Conservation (phyloP, 2,113 vertebrate species). For the Ascaphus truei region DNA sequence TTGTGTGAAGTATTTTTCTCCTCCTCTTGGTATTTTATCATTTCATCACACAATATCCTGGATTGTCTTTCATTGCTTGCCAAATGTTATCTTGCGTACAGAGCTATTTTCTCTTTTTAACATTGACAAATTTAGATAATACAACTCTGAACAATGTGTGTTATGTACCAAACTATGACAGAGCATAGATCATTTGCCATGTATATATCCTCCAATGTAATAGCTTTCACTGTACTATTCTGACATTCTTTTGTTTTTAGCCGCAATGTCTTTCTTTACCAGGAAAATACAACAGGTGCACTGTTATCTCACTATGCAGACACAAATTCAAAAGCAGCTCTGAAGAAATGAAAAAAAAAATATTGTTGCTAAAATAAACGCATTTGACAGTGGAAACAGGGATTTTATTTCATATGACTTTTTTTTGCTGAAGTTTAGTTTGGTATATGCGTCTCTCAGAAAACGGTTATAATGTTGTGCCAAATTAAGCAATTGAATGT, state of each 20-base stretch:
- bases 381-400: no score
- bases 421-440: no score
- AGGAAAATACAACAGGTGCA: slow-evolving; percentile 5
- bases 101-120: neutral
- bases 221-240: neutral
- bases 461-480: no score
- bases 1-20: no score
- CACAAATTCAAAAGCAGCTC: neutral
- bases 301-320: neutral
- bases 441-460: no score
- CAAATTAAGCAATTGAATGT: no score
- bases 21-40: no score
- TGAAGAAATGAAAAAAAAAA: no score
- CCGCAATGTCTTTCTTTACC: neutral
- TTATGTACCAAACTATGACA: neutral
- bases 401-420: no score
- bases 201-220: neutral
- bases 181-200: slow-evolving; percentile 5
- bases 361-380: no score
- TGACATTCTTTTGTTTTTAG: slow-evolving; percentile 6
- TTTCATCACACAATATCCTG: neutral
- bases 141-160: neutral
- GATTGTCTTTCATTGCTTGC: neutral
- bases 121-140: neutral
- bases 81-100: neutral